Base-by-base conservation (phyloP, 2,113 vertebrate species). In the Malaclemys terrapin region DNA sequence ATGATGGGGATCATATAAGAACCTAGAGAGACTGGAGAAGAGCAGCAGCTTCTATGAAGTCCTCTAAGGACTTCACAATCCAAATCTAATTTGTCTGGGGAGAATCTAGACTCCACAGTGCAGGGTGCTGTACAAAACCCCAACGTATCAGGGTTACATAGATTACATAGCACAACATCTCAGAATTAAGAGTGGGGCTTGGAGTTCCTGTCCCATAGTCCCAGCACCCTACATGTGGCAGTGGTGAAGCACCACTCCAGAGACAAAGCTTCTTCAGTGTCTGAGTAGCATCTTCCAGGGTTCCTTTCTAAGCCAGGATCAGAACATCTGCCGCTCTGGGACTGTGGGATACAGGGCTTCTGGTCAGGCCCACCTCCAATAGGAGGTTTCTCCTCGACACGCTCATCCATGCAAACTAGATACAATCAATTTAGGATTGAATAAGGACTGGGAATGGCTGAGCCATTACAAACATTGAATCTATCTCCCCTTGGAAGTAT, bases 31-130 rank as follows among this genome's bases (percentile, higher is more conserved):
- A 47, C 6, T 35, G 19, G 17, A 75, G 56, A 35, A 52, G 52
- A 53, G 50, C 54, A n/a, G 69, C 45, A 84, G 86, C 5, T 69
- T 25, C 47, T 31, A 72, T 56, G 3, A 42, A 47, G 57, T 1
- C 1, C 7, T 13, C 19, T 2, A 1, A 20, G 17, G 53, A 56
- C 2, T 56, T 35, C 62, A 2, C 0, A 2, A 7, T 20, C 45
- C 14, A 3, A 62, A 10, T 2, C 2, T 27, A 90, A 38, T 8
- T 24, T 31, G 52, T 25, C 47, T 38, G 20, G 2, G 35, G 59
- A 47, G n/a, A 12, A 9, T 53, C 7, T 35, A 31, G 16, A 56
- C 31, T 10, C 20, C 9, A 7, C 9, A 38, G 20, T n/a, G 22
- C 42, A 12, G 17, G 8, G 1, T 1, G 59, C 27, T 7, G 2